Evolutionary conservation across 2,888 invertebrate genomes (phyloP).

Genomic region (Drosophila antonietae): DNA sequence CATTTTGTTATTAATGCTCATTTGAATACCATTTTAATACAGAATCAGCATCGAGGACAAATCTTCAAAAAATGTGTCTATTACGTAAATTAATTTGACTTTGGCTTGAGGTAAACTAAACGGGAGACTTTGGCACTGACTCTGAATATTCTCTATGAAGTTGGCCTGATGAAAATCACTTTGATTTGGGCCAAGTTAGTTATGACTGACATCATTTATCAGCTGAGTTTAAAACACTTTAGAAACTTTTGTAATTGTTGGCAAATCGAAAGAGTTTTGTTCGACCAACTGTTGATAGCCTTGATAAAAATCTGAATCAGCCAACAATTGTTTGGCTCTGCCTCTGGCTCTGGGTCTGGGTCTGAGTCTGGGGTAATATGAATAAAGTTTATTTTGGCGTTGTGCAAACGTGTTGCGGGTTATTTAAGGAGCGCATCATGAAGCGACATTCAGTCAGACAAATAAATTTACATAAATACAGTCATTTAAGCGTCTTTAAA

Average conservation of each 20-base stretch:
- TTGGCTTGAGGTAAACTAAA: background rate
- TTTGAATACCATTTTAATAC: background rate
- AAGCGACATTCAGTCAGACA: background rate
- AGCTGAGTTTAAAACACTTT: background rate
- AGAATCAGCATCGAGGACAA: background rate
- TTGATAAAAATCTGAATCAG: conserved; percentile 8
- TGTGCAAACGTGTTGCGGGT: conserved; percentile 9
- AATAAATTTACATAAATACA: background rate
- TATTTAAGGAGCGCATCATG: conserved; percentile 30
- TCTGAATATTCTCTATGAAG: background rate
- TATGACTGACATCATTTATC: background rate
- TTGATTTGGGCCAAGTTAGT: background rate
- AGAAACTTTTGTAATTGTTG: background rate
- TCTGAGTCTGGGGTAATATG: background rate
- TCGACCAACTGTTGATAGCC: conserved; percentile 1
- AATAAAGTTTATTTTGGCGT: background rate
- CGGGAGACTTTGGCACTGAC: background rate
- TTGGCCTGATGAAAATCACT: background rate
- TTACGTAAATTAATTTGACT: background rate
- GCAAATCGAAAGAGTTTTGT: background rate
- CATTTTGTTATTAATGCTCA: background rate
- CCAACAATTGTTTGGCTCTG: background rate
- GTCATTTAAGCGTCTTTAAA: conserved; percentile 1
- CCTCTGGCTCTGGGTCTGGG: background rate
- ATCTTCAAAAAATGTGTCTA: background rate